phyloP scores from a whole-genome alignment of 2,888 invertebrate genomes.

The Listrodromus nycthemerus region DNA sequence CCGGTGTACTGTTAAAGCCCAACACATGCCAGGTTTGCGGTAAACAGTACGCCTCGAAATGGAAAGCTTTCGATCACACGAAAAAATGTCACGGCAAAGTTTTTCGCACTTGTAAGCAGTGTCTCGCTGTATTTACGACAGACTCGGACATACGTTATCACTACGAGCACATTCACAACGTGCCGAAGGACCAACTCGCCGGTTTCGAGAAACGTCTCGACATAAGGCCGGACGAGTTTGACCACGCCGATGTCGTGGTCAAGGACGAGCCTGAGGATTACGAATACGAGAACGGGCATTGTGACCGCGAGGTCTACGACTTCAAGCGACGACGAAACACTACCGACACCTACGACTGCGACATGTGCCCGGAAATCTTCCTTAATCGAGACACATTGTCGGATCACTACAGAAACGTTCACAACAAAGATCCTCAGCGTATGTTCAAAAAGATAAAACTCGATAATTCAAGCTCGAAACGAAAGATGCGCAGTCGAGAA shows the following conservation, averaged over 20 bases:
- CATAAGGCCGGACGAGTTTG: constrained; percentile 74
- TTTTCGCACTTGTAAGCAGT: constrained; percentile 87
- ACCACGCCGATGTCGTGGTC: constrained; percentile 74
- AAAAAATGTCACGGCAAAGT: constrained; percentile 87
- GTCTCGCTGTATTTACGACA: constrained; percentile 86
- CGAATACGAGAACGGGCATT: constrained; percentile 77
- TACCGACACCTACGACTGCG: constrained; percentile 80
- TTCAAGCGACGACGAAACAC: constrained; percentile 76
- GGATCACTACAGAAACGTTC: constrained; percentile 81
- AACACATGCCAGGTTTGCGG: constrained; percentile 87
- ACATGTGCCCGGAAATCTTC: constrained; percentile 82
- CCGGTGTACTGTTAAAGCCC: constrained; percentile 84
- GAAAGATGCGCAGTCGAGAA: constrained; percentile 72
- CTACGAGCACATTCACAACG: constrained; percentile 84
- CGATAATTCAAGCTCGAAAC: constrained; percentile 68
- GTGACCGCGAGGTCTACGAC: constrained; percentile 74
- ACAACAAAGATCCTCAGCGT: constrained; percentile 79
- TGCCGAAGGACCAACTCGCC: constrained; percentile 81
- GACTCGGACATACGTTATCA: constrained; percentile 85
- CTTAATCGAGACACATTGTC: constrained; percentile 78
- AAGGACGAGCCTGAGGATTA: constrained; percentile 82
- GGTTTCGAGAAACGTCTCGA: constrained; percentile 80
- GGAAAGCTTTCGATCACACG: constrained; percentile 87
- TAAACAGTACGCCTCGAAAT: constrained; percentile 87
- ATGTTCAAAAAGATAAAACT: constrained; percentile 77